These are phyloP conservation scores for Tetraodon nigroviridis DNA, from an alignment of 2,113 vertebrate species.

Conservation along the genomic window DNA sequence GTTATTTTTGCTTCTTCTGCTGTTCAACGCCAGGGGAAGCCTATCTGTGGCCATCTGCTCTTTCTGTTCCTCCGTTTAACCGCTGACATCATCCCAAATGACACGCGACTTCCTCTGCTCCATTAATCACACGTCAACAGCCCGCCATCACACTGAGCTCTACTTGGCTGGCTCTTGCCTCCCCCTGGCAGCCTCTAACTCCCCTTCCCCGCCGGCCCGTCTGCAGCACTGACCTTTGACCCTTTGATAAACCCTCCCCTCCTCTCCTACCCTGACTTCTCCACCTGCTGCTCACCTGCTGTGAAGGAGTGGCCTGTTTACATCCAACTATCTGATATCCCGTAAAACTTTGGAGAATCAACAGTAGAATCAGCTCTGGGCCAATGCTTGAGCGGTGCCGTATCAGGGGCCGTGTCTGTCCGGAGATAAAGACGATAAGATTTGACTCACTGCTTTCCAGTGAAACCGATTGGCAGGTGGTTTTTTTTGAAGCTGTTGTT, in stretches of 20 bases:
- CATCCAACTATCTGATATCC: too few species aligned
- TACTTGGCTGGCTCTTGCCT: conserved; percentile 37
- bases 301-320: background rate
- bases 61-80: conserved; percentile 62
- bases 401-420: conserved; percentile 37
- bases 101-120: conserved; percentile 63
- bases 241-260: background rate
- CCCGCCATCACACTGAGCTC: conserved; percentile 45
- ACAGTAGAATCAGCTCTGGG: background rate
- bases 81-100: conserved; percentile 63
- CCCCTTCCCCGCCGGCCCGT: conserved; percentile 24
- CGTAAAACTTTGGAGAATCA: background rate
- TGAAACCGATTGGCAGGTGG: conserved; percentile 15
- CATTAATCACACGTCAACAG: conserved; percentile 63
- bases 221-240: conserved; percentile 40
- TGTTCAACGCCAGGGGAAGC: conserved; percentile 54
- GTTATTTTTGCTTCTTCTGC: conserved; percentile 6
- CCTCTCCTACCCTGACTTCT: conserved; percentile 1
- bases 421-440: conserved; percentile 26
- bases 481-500: background rate
- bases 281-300: conserved; percentile 51
- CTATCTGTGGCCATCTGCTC: conserved; percentile 54
- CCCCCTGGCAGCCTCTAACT: conserved; percentile 4
- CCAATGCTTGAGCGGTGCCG: conserved; percentile 44
- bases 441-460: conserved; percentile 31